These are phyloP conservation scores for Clavelina lepadiformis DNA, from an alignment of 23 tunicate genomes.

Conservation along the genomic window DNA sequence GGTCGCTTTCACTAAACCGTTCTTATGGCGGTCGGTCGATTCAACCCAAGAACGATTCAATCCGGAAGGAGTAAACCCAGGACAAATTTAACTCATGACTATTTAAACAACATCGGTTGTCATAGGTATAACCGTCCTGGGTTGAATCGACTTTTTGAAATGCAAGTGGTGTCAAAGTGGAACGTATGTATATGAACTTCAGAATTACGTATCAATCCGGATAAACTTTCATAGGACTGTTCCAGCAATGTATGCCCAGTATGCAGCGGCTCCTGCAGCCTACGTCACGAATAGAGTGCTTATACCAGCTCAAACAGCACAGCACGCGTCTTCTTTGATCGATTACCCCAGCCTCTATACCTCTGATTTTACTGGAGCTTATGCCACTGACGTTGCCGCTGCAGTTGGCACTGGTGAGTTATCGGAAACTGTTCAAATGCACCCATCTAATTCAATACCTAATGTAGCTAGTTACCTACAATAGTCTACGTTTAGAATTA, in stretches of 20 bases:
- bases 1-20: too few species aligned
- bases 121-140: too few species aligned
- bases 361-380: slow-evolving; percentile 36
- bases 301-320: slow-evolving; percentile 48
- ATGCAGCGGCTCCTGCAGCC: slow-evolving; percentile 28
- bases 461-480: neutral
- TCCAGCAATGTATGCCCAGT: slow-evolving; percentile 9
- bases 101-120: too few species aligned
- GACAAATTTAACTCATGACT: too few species aligned
- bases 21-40: too few species aligned
- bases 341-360: slow-evolving; percentile 62
- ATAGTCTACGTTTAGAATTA: neutral
- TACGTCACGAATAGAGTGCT: slow-evolving; percentile 53
- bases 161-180: too few species aligned
- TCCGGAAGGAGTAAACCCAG: too few species aligned
- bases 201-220: too few species aligned
- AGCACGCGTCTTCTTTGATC: slow-evolving; percentile 39
- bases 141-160: too few species aligned
- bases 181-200: too few species aligned
- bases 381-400: slow-evolving; percentile 83
- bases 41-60: too few species aligned
- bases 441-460: neutral
- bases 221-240: neutral
- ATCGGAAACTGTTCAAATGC: too few species aligned
- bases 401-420: slow-evolving; percentile 70